Evolutionary conservation across 2,797 vertebrate species (phyloP), one percentile per base, ranked within the genome.

Genomic region (Pangasius krempfi): DNA sequence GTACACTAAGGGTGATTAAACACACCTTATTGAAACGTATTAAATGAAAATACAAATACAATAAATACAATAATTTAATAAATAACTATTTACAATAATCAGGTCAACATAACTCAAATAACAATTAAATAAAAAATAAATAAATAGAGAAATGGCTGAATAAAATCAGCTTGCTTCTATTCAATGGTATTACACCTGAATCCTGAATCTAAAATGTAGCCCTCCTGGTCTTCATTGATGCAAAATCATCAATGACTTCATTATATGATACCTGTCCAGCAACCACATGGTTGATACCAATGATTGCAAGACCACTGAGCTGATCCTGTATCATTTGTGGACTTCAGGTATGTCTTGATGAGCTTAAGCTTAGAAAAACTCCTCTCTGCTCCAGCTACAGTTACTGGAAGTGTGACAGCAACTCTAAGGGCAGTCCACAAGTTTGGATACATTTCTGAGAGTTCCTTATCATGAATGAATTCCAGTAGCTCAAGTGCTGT

Each of bases 221-320:
- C 40, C 7, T 66, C 50, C 37, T 64, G n/a, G 60, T 20, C 50
- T 79, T 79, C 47, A 9, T 54, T 30, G 76, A 47, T 76, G 73
- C 40, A 76, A 76, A 79, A 50, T 79, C 47, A 54, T 79, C 76
- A 79, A 54, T 54, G n/a, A 79, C 16, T 27, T 85, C 94, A 91
- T 94, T 94, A 95, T 93, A 91, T 91, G 93, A 84, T 27, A 60
- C 72, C 84, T 91, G 86, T 25, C 60, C 68, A 64, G 70, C 58
- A 87, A 81, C 47, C 66, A 27, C 70, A 14, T 27, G 52, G 18
- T 62, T 88, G 72, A 80, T 82, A 52, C 89, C 88, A 12, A 89
- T 78, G 76, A 84, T 54, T 22, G 79, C 56, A 72, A 82, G 79
- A 47, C 37, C 73, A 50, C 10, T 79, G 73, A 85, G 80, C 78